Base-by-base conservation (phyloP, 2,797 vertebrate species). In the Sebastes oblongus region DNA sequence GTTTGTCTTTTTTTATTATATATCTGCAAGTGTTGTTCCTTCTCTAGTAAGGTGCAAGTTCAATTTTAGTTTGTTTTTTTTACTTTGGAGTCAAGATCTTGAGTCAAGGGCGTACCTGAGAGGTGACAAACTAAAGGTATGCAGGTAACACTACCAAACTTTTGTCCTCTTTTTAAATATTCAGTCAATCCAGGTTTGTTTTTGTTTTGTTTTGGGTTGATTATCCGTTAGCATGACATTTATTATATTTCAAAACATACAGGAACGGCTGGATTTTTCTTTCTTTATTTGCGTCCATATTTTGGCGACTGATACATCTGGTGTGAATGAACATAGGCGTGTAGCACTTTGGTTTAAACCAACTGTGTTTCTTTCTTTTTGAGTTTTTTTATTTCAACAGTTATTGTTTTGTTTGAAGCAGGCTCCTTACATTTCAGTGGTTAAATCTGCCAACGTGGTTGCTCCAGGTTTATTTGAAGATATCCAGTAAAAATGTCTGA, bases 401-500 rank as follows among this genome's bases (percentile, higher is more conserved):
- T 78, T 39, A 3, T 65, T 39, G 32, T 42, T 46, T 70, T 68
- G 78, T 84, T 84, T 50, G 69, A 81, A 54, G 59, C 72, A 71
- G 60, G 73, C 65, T 89, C 84, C 84, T 66, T 71, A 86, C 92
- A 94, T 94, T 94, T 95, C 91, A 93, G 50, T 70, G 78, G 73
- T 73, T 39, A 78, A 88, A 82, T 77, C 73, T 66, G 72, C 77
- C 73, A 1, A 5, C 56, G 36, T 59, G 75, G 61, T 77, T 4
- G 20, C 73, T 77, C 46, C 80, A 67, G 76, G 60, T 89, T 87
- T 80, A 14, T 86, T 84, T 82, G 62, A 84, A 72, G 66, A 66
- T 75, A 73, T 77, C 78, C 65, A 56, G 25, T 81, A 77, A 85
- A 82, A 82, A 88, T 59, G 61, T 84, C 68, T 70, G 13, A 74